phyloP scores from a whole-genome alignment of 2,888 invertebrate genomes.

The Thumatha senex region DNA sequence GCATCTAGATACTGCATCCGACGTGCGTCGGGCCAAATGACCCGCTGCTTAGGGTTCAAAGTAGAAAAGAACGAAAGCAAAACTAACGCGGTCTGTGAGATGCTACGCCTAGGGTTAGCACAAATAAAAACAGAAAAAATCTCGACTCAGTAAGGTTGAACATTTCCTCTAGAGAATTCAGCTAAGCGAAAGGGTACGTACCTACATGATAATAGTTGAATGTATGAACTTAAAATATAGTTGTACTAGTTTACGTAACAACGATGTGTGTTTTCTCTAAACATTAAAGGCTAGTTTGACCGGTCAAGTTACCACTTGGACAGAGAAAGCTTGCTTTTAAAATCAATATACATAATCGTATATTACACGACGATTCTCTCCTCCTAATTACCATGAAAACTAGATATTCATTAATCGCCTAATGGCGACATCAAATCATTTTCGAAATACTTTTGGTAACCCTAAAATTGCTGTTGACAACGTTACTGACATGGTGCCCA shows the following conservation, averaged over 20 bases:
- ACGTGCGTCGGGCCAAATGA: slow-evolving; percentile 16
- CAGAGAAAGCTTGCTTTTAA: neutral
- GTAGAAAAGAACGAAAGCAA: slow-evolving; percentile 27
- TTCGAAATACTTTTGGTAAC: neutral
- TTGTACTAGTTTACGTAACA: neutral
- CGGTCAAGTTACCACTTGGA: neutral
- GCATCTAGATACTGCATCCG: slow-evolving; percentile 49
- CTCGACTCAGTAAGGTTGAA: neutral
- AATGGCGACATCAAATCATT: neutral
- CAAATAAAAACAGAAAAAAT: slow-evolving; percentile 8
- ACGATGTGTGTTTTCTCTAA: neutral
- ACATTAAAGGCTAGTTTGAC: neutral
- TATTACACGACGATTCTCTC: neutral
- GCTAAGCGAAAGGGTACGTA: neutral
- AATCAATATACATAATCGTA: too few relatives aligned
- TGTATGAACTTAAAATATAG: neutral
- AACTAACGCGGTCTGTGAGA: slow-evolving; percentile 47
- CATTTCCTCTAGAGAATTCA: neutral
- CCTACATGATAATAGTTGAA: neutral
- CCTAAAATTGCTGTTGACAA: slow-evolving; percentile 52
- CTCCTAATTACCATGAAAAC: neutral
- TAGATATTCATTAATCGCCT: neutral
- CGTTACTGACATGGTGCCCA: slow-evolving; percentile 65
- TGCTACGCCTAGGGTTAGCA: slow-evolving; percentile 47
- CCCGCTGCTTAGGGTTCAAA: slow-evolving; percentile 31